phyloP scores from a whole-genome alignment of 2,888 invertebrate genomes.

The Brenthis hecate region DNA sequence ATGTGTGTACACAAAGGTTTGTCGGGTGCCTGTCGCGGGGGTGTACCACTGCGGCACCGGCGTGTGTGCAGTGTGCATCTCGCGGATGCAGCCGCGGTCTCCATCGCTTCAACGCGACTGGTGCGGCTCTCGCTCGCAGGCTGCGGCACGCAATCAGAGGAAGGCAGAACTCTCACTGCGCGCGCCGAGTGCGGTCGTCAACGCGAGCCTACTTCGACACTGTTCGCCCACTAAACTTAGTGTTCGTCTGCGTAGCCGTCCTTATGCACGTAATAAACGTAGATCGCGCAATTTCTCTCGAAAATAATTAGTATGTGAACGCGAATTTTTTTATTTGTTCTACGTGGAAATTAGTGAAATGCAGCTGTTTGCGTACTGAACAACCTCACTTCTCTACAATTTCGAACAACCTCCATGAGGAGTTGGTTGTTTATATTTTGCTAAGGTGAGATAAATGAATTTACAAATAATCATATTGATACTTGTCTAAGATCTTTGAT shows the following conservation, averaged over 20 bases:
- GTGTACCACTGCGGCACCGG: conserved; percentile 40
- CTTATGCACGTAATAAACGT: conserved; percentile 63
- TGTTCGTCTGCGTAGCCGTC: conserved; percentile 63
- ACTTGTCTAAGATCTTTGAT: background rate
- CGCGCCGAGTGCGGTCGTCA: conserved; percentile 76
- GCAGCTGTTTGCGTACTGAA: conserved; percentile 66
- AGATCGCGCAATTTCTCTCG: conserved; percentile 70
- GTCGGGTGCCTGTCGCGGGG: conserved; percentile 17
- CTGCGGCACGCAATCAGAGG: conserved; percentile 47
- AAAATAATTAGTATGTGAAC: conserved; percentile 78
- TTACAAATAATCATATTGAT: background rate
- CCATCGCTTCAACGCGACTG: conserved; percentile 50
- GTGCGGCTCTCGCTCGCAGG: conserved; percentile 28
- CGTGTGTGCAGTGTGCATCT: conserved; percentile 61
- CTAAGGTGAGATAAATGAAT: conserved; percentile 32
- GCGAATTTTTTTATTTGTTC: conserved; percentile 65
- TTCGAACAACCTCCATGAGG: conserved; percentile 70
- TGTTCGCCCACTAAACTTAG: conserved; percentile 55
- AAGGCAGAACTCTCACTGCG: conserved; percentile 78
- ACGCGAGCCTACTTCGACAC: conserved; percentile 60
- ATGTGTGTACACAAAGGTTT: conserved; percentile 14
- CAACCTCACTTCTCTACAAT: conserved; percentile 52
- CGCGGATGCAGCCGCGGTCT: conserved; percentile 56
- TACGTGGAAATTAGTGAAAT: conserved; percentile 75
- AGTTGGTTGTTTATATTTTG: conserved; percentile 53